Evolutionary conservation across 2,888 invertebrate species (phyloP), one percentile per base, ranked within the genome.

Genomic region (Nebria brevicollis): DNA sequence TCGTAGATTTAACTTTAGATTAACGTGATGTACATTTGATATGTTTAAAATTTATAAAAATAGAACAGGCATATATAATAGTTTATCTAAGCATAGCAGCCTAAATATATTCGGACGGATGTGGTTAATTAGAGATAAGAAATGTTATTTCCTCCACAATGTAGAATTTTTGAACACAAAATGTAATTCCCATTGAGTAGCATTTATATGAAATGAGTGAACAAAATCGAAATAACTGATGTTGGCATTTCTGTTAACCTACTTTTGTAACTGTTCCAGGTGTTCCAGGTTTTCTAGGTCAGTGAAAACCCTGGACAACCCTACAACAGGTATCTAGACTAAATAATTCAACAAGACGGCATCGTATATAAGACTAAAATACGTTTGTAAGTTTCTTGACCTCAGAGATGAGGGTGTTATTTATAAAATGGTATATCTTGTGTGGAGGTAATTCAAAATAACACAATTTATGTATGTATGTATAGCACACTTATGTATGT

Each of bases 371-470:
- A 11, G 4, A 54, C 2, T 54, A 20, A 26, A 20, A 70, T 70
- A 5, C 25, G 26, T 26, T 70, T 20, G 70, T 4, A 75, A 75
- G 80, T 80, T 75, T 75, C 54, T 75, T 80, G 80, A 80, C 80
- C 80, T 80, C 80, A 15, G 26, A 10, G 73, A 75, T 7, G 25
- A 73, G 68, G 79, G 79, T 77, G 79, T 79, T 79, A 79, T 79
- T 79, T 79, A 79, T 79, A 79, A 75, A 74, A 26, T 72, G 64
- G n/a, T 25, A 77, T 66, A 68, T 20, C 65, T 68, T 15, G 70
- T 54, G 26, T 54, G 26, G 25, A 20, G 15, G 25, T 66, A 34
- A 77, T 77, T 77, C n/a, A 34, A 65, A 77, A 77, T 77, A 68
- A 11, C 26, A 25, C 68, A 68, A 77, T 34, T 20, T 41, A 25